Percentiles rank a stretch among this genome's conserved stretches.
Conservation (phyloP, 2,113 vertebrate genomes). For the Austrofundulus limnaeus region DNA sequence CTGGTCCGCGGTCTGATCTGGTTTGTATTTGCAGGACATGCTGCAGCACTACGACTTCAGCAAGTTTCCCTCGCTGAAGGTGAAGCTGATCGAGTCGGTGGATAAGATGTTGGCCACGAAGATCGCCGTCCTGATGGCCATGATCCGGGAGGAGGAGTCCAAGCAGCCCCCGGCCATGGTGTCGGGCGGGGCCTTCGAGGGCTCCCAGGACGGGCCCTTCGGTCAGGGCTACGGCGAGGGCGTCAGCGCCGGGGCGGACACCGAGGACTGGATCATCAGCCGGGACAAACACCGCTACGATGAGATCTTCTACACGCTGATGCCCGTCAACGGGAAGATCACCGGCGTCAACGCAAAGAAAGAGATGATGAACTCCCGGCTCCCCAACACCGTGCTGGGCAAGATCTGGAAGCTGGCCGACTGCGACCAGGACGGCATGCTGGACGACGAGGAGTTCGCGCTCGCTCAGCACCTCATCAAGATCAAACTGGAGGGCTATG, state of each 20-base stretch:
- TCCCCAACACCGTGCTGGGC: constrained; percentile 94
- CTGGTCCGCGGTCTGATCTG: too few species aligned
- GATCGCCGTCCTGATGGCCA: constrained; percentile 88
- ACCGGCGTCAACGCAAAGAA: constrained; percentile 93
- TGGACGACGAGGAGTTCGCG: constrained; percentile 96
- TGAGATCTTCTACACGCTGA: constrained; percentile 97
- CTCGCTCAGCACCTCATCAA: constrained; percentile 96
- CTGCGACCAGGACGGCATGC: constrained; percentile 92
- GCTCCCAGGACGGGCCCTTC: constrained; percentile 91
- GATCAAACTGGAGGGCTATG: constrained; percentile 93
- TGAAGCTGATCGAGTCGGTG: constrained; percentile 92
- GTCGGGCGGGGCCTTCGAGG: constrained; percentile 93
- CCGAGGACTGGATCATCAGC: constrained; percentile 93
- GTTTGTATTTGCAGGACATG: constrained; percentile 80
- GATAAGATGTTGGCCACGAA: constrained; percentile 94
- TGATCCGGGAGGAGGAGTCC: constrained; percentile 91
- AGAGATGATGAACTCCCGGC: constrained; percentile 95
- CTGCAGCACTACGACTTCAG: constrained; percentile 93
- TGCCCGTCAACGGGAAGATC: constrained; percentile 93
- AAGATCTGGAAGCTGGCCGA: constrained; percentile 98
- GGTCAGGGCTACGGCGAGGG: constrained; percentile 94
- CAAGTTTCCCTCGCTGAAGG: constrained; percentile 93
- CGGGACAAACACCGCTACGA: constrained; percentile 94
- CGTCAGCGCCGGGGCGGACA: constrained; percentile 89
- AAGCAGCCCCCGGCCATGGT: constrained; percentile 85